Evolutionary conservation across 2,113 vertebrate genomes (phyloP).

Genomic region (Carlito syrichta): DNA sequence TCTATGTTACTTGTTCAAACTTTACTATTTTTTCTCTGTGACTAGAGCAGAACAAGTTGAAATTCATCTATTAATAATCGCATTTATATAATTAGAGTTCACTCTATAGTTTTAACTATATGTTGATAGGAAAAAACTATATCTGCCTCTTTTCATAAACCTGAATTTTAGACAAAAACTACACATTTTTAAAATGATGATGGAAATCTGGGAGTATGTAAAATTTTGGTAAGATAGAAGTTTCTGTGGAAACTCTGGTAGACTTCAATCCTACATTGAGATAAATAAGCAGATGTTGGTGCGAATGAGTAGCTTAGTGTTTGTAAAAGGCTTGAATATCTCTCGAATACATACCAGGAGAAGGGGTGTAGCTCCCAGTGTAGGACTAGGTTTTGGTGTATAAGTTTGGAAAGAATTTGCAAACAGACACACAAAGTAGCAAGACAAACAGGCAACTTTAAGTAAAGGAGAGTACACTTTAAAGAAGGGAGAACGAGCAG

Average conservation of each 20-base stretch:
- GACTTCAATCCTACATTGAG: background rate
- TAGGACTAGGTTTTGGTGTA: no score
- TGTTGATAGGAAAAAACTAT: background rate
- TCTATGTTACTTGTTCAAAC: constrained; percentile 3
- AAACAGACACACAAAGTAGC: no score
- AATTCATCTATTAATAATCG: constrained; percentile 12
- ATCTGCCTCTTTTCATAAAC: background rate
- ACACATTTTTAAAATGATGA: background rate
- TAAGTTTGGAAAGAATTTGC: no score
- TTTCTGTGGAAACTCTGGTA: background rate
- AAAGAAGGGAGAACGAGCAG: no score
- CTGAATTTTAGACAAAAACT: background rate
- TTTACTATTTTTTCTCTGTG: background rate
- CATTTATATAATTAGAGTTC: background rate
- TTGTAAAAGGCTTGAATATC: background rate
- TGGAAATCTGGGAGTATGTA: background rate
- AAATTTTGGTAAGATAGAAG: constrained; percentile 15
- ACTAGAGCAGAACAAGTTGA: background rate
- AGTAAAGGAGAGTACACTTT: no score
- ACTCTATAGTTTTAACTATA: background rate
- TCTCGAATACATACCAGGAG: no score
- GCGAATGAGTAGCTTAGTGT: background rate
- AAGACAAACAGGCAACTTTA: no score
- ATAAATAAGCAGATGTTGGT: background rate
- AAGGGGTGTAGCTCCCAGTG: no score